Base-by-base conservation (phyloP, 2,113 vertebrate genomes). In the Nibea coibor region DNA sequence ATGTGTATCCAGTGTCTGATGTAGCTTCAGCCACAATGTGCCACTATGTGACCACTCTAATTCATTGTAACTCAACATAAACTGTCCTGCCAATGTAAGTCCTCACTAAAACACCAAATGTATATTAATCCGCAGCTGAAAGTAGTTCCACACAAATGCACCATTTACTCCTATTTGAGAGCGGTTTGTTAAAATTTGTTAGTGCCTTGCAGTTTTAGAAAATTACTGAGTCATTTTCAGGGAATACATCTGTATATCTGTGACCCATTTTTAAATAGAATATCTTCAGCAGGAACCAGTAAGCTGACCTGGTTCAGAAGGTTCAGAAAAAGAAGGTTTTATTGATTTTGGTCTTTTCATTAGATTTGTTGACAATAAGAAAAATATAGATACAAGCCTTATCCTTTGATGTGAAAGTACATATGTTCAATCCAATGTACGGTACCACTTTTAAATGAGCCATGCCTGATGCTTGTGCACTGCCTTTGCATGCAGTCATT, bases 401-500 rank as follows among this genome's bases (percentile, higher is more conserved):
- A 42, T 64, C 3, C 16, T 42, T 59, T 45, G 5, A 35, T 48
- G 9, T 56, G 7, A 28, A 56, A 57, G 39, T 24, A 19, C 22
- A 57, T 11, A 50, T 42, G 26, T 43, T 51, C 3, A 62, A 26
- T 16, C 6, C 28, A 57, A 51, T 11, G 54, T 5, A 43, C 11
- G 7, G 19, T 8, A 43, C 8, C 16, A n/a, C 4, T 42, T 79
- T 39, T 16, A 47, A 39, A 54, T 14, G 28, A 75, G 26, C 57
- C 62, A 39, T 71, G 85, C 61, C 53, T 82, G 75, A 45, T 2
- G 45, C 63, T 54, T 73, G 45, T 45, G 59, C 53, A 17, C 68
- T 62, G 75, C 61, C 63, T 80, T 57, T 85, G 85, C 87, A 83
- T 88, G 90, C 9, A 57, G 7, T 57, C 26, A 67, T 63, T 47